Conservation (phyloP, 2,113 vertebrate species). For the Urocynchramus pylzowi region DNA sequence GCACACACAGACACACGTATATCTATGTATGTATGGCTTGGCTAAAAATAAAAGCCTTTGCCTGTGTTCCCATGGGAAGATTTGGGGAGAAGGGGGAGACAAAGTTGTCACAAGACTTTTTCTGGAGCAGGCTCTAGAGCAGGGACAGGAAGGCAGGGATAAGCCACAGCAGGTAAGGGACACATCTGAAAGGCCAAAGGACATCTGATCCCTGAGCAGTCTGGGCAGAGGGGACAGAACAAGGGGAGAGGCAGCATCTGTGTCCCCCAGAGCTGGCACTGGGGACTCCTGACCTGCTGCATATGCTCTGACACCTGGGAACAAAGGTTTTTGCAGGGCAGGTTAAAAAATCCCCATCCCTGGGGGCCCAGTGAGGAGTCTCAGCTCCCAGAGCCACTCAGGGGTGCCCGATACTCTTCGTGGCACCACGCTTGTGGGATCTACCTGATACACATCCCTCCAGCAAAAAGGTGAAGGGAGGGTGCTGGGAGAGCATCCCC, state of each 20-base stretch:
- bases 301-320: not conserved
- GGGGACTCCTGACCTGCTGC: not conserved
- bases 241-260: not conserved
- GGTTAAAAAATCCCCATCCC: not conserved
- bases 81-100: constrained; percentile 22
- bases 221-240: not conserved
- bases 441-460: not conserved
- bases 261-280: not conserved
- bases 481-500: not conserved
- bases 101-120: constrained; percentile 22
- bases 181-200: not conserved
- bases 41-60: constrained; percentile 62
- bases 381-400: not conserved
- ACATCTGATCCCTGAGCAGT: not conserved
- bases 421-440: fast-evolving
- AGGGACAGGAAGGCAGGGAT: not conserved
- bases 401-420: fast-evolving
- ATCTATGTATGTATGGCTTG: constrained; percentile 35
- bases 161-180: not conserved
- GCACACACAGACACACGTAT: constrained; percentile 9
- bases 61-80: constrained; percentile 62
- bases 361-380: fast-evolving
- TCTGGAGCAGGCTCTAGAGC: not conserved
- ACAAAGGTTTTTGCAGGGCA: not conserved
- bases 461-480: not conserved